Evolutionary conservation across 2,797 vertebrate genomes (phyloP).

Genomic region (Cercopithecus diana): DNA sequence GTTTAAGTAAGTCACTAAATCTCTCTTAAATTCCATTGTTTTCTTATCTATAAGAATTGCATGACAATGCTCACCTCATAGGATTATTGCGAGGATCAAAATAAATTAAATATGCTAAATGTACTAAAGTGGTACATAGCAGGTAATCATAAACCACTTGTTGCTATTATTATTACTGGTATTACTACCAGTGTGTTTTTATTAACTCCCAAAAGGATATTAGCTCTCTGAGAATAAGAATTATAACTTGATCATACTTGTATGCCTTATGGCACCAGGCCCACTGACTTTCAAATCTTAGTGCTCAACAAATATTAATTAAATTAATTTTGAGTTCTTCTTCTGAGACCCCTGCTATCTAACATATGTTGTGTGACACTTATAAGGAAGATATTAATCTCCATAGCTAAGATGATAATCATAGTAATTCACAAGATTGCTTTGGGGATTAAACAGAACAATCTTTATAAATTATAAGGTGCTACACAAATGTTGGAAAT

Average conservation of each 20-base stretch:
- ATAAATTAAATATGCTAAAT: not conserved
- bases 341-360: not conserved
- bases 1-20: not conserved
- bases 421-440: not conserved
- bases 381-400: conserved; percentile 9
- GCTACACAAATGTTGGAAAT: not conserved
- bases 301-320: not conserved
- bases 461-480: not conserved
- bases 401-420: not conserved
- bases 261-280: not conserved
- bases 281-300: conserved; percentile 7
- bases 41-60: not conserved
- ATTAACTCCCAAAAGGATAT: not conserved
- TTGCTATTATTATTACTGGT: not conserved
- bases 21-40: not conserved
- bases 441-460: not conserved
- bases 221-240: not conserved
- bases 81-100: not conserved
- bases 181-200: not conserved
- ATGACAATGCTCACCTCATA: fast-evolving
- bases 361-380: not conserved
- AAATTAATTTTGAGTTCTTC: not conserved
- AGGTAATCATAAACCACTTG: not conserved
- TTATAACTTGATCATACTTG: not conserved
- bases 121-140: not conserved